Conservation (phyloP, 2,888 invertebrate species). For the Anarsia innoxiella region DNA sequence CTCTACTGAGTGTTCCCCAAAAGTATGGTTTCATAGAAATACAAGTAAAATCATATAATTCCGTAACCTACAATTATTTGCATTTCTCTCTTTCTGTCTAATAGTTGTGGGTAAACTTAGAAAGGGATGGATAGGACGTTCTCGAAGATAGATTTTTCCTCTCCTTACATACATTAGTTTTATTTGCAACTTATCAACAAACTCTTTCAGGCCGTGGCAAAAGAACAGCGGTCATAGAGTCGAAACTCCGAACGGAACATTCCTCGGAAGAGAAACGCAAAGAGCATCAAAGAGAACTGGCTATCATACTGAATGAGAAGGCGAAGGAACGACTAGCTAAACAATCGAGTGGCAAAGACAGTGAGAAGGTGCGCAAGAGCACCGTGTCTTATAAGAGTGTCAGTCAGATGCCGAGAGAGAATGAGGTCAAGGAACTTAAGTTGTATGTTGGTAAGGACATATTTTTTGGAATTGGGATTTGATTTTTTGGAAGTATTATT, state of each 20-base stretch:
- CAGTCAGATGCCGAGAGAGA: conserved; percentile 94
- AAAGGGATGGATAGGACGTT: no score
- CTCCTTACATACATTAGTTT: no score
- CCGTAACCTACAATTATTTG: no score
- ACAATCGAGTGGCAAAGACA: conserved; percentile 88
- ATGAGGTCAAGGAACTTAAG: conserved; percentile 94
- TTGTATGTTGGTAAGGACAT: conserved; percentile 94
- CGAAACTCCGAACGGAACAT: conserved; percentile 93
- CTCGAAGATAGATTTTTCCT: no score
- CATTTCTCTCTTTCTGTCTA: no score
- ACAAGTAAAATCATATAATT: no score
- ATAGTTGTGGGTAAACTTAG: no score
- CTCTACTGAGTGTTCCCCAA: no score
- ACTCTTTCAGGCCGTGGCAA: conserved; percentile 80
- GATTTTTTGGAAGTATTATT: no score
- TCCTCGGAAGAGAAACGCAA: conserved; percentile 98
- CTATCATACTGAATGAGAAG: conserved; percentile 91
- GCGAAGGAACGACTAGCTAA: conserved; percentile 94
- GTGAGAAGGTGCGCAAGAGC: conserved; percentile 93
- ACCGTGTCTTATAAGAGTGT: conserved; percentile 95
- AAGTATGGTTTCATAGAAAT: no score
- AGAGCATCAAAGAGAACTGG: conserved; percentile 96
- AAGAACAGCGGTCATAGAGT: conserved; percentile 93
- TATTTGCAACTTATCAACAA: no score
- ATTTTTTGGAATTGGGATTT: no score